Evolutionary conservation across 2,113 vertebrate genomes (phyloP).

Genomic region (Seriola dumerili): DNA sequence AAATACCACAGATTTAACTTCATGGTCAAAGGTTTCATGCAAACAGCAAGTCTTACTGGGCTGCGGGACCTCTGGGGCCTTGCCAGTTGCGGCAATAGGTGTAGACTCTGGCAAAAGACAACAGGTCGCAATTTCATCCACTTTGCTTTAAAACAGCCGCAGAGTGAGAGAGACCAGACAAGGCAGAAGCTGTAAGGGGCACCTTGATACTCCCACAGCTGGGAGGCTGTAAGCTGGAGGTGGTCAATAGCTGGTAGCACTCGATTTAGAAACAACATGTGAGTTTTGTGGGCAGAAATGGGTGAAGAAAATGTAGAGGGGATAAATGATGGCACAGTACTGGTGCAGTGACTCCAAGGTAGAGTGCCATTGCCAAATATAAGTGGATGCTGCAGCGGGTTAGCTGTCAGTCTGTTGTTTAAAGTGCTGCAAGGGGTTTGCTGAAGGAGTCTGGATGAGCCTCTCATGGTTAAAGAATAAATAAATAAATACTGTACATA

Average conservation of each 20-base stretch:
- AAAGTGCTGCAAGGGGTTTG: not conserved
- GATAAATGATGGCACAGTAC: conserved; percentile 13
- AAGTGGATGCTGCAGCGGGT: not conserved
- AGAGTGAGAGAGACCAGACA: conserved; percentile 38
- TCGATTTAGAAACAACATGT: conserved; percentile 46
- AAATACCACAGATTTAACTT: conserved; percentile 19
- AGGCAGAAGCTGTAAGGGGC: conserved; percentile 52
- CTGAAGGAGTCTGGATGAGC: not conserved
- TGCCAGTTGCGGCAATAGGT: conserved; percentile 72
- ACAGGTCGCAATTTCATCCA: conserved; percentile 77
- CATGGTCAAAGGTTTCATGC: conserved; percentile 63
- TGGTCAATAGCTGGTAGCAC: conserved; percentile 64
- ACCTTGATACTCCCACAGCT: conserved; percentile 44
- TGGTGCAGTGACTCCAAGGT: not conserved
- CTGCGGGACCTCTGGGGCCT: conserved; percentile 75
- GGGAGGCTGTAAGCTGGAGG: conserved; percentile 60
- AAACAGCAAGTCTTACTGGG: conserved; percentile 82
- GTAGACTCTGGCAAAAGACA: conserved; percentile 84
- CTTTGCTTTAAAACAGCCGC: conserved; percentile 38
- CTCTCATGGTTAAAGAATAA: not conserved
- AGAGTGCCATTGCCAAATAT: conserved; percentile 10
- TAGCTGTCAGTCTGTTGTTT: not conserved
- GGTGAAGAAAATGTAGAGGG: not conserved
- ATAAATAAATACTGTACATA: not conserved
- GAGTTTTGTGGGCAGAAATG: conserved; percentile 27